Evolutionary conservation across 2,888 invertebrate species (phyloP).

Genomic region (Macaria notata): DNA sequence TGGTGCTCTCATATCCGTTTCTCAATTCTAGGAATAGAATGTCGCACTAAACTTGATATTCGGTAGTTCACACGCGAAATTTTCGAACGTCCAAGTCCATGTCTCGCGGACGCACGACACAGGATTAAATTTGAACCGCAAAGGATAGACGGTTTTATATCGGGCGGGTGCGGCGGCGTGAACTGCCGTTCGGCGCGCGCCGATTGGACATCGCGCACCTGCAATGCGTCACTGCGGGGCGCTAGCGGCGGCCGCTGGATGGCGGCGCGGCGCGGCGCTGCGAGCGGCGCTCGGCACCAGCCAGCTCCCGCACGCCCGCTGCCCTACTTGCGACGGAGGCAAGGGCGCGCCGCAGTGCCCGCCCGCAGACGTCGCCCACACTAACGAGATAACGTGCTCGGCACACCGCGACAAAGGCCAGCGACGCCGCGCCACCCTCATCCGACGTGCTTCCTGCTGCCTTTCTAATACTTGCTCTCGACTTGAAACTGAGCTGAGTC

Average conservation of each 20-base stretch:
- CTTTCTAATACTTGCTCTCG: no score
- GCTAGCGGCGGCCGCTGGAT: slow-evolving; percentile 44
- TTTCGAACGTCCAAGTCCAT: slow-evolving; percentile 75
- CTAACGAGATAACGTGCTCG: slow-evolving; percentile 48
- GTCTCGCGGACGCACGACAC: slow-evolving; percentile 75
- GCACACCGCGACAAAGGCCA: slow-evolving; percentile 25
- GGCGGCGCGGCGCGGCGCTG: slow-evolving; percentile 27
- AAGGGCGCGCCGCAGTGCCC: slow-evolving; percentile 54
- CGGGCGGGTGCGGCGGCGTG: slow-evolving; percentile 88
- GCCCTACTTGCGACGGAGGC: slow-evolving; percentile 61
- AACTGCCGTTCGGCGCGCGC: slow-evolving; percentile 86
- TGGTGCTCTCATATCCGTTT: slow-evolving; percentile 73
- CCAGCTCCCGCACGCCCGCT: slow-evolving; percentile 48
- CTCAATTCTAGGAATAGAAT: slow-evolving; percentile 51
- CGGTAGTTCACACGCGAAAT: slow-evolving; percentile 54
- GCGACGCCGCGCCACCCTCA: neutral
- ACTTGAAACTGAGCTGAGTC: no score
- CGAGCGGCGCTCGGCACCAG: slow-evolving; percentile 23
- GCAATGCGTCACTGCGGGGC: slow-evolving; percentile 90
- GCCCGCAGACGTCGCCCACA: slow-evolving; percentile 49
- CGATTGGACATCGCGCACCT: slow-evolving; percentile 92
- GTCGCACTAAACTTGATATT: slow-evolving; percentile 50
- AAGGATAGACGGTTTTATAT: slow-evolving; percentile 85
- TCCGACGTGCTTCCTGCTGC: no score
- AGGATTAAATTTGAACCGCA: slow-evolving; percentile 84